phyloP scores from a whole-genome alignment of 2,113 vertebrate species.

The Spermophilus dauricus region DNA sequence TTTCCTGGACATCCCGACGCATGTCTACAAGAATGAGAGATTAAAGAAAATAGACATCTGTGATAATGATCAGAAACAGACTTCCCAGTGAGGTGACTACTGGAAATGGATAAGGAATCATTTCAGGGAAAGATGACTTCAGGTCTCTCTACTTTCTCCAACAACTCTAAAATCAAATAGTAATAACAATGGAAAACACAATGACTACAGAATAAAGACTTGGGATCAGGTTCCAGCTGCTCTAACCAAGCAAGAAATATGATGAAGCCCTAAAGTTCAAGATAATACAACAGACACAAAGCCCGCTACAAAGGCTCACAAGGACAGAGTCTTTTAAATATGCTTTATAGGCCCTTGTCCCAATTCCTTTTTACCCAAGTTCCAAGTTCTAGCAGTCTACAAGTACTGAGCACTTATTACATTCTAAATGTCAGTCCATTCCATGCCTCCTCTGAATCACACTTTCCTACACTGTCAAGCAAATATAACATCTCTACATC shows the following conservation, averaged over 20 bases:
- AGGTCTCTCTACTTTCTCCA: not conserved
- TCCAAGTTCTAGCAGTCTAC: not conserved
- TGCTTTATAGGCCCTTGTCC: not conserved
- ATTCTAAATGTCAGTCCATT: not conserved
- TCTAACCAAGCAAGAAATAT: not conserved
- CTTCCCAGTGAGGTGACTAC: not conserved
- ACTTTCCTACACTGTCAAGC: not conserved
- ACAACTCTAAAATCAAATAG: not conserved
- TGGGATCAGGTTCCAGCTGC: not conserved
- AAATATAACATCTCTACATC: not conserved
- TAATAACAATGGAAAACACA: not conserved
- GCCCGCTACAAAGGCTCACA: not conserved
- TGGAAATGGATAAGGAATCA: not conserved
- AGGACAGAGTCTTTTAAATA: not conserved
- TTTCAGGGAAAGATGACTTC: not conserved
- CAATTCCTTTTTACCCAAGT: not conserved
- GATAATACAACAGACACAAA: not conserved
- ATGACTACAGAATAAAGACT: not conserved
- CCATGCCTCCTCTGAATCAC: not conserved
- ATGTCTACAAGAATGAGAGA: constrained; percentile 86
- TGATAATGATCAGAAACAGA: not conserved
- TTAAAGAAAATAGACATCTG: not conserved
- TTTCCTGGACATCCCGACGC: constrained; percentile 94
- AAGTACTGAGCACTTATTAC: not conserved
- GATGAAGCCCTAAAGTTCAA: not conserved